phyloP scores from a whole-genome alignment of 2,797 vertebrate species.

The Vultur gryphus region DNA sequence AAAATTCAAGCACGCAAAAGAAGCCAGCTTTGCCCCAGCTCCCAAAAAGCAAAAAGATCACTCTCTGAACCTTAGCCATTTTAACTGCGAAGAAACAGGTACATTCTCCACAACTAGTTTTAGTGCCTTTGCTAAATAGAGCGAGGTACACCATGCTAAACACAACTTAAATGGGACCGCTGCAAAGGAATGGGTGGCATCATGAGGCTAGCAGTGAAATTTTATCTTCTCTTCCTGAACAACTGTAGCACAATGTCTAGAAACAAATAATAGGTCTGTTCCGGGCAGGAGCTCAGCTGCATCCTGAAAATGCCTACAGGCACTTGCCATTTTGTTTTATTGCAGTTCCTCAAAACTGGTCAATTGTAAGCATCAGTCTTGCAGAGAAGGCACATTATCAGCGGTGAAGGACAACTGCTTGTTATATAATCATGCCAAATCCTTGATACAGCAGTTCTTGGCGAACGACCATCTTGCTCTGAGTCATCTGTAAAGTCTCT shows the following conservation, averaged over 20 bases:
- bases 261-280: background rate
- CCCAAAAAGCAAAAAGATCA: background rate
- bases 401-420: background rate
- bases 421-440: conserved; percentile 43
- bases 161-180: background rate
- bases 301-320: background rate
- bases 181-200: background rate
- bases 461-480: background rate
- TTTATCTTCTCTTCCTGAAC: background rate
- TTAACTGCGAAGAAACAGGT: background rate
- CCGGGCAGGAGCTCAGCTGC: background rate
- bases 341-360: background rate
- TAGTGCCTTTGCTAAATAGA: background rate
- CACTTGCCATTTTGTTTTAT: background rate
- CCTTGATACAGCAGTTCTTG: conserved; percentile 29
- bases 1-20: background rate
- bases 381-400: background rate
- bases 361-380: background rate
- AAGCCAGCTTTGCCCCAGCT: background rate
- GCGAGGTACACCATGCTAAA: accelerated
- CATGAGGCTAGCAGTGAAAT: background rate
- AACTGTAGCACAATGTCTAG: background rate
- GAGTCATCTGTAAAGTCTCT: conserved; percentile 48
- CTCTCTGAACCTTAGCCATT: background rate
- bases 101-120: background rate